These are phyloP conservation scores for Cyanoramphus novaezelandiae DNA, from an alignment of 2,113 vertebrate genomes.

Conservation along the genomic window DNA sequence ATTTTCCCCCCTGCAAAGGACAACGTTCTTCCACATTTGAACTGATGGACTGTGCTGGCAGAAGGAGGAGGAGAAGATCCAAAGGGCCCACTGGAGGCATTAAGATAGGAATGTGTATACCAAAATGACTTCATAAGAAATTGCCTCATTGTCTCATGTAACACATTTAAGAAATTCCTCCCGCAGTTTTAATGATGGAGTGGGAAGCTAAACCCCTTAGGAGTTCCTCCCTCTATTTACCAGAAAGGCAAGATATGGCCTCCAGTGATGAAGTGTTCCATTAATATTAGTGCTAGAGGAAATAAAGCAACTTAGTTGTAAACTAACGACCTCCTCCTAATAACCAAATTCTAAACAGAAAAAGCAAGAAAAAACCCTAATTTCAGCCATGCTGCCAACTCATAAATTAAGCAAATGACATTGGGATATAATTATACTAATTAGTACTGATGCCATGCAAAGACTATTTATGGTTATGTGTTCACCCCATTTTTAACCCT, in stretches of 20 bases:
- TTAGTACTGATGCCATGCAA: slow-evolving; percentile 71
- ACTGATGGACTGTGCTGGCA: background rate
- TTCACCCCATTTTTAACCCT: slow-evolving; percentile 61
- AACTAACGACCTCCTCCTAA: slow-evolving; percentile 74
- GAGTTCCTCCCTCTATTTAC: slow-evolving; percentile 61
- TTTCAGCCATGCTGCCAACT: slow-evolving; percentile 66
- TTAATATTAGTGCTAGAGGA: slow-evolving; percentile 67
- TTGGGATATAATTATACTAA: slow-evolving; percentile 73
- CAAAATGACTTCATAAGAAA: slow-evolving; percentile 29
- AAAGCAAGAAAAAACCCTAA: slow-evolving; percentile 41
- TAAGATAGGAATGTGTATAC: background rate
- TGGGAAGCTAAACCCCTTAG: slow-evolving; percentile 59
- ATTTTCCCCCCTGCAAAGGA: background rate
- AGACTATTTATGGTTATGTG: slow-evolving; percentile 57
- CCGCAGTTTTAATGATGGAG: slow-evolving; percentile 46
- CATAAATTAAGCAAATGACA: slow-evolving; percentile 76
- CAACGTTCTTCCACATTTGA: background rate
- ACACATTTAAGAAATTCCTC: slow-evolving; percentile 65
- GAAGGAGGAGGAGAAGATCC: background rate
- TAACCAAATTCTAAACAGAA: slow-evolving; percentile 68
- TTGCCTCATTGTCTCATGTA: slow-evolving; percentile 36
- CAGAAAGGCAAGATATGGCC: slow-evolving; percentile 51
- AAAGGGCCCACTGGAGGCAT: background rate
- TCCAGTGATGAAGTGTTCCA: slow-evolving; percentile 70
- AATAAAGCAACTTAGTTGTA: slow-evolving; percentile 74